Base-by-base conservation (phyloP, 2,888 invertebrate genomes). In the Conomelus anceps region DNA sequence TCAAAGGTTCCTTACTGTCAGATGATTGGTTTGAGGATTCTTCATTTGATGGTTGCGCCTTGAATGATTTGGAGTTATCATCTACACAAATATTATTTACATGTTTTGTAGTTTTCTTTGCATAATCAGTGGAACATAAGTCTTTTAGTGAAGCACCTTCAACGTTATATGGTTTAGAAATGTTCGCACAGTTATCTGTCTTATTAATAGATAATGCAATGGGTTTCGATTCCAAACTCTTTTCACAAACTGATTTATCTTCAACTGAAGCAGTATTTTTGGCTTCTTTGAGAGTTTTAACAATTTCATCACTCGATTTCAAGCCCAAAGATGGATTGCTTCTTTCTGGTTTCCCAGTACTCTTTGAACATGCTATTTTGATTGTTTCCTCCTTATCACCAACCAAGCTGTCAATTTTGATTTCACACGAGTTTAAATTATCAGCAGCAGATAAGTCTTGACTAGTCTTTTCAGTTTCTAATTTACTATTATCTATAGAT, bases 391-490 rank as follows among this genome's bases (percentile, higher is more conserved):
- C 89, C 22, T 86, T 63, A 22, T 24, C n/a, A 84, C 41, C 41
- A 22, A 88, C 13, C 17, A 17, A 17, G 3, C 13, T 13, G 24
- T 84, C 17, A 63, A 1, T 63, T 13, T 63, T 63, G 63, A 63
- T 63, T n/a, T 63, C 63, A 63, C n/a, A 63, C 1, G 34, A 29
- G 4, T 34, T 85, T 20, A 22, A 84, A 23, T 22, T n/a, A 24
- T 85, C 41, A 41, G 88, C n/a, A 41, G 88, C n/a, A 63, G 29
- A 22, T 22, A 87, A 22, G 24, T 22, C 89, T 88, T 17, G 6
- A 24, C 86, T 84, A 11, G n/a, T 86, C 7, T 29, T 84, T 88
- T 90, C 88, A 29, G 22, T 63, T 88, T 89, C 29, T 84, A 84
- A 23, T 23, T 34, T 24, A 41, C 89, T 89, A 22, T 84, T 84